A percentile compares a stretch with the other conserved stretches of the same genome.
Conservation (phyloP, 2,888 invertebrate genomes). For the Conomelus anceps region DNA sequence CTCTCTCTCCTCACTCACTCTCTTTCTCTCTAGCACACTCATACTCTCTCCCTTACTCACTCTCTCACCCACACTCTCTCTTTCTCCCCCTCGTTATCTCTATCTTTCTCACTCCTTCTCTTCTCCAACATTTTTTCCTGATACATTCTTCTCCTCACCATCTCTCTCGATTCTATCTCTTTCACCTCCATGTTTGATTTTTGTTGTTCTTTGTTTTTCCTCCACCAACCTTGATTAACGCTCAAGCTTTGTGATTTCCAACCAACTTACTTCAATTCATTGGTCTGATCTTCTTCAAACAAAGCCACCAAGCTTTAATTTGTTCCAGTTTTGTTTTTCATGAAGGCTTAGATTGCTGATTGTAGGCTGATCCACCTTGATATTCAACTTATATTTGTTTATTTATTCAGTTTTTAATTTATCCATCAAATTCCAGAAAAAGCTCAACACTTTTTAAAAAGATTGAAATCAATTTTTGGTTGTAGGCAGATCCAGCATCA, state of each 20-base stretch:
- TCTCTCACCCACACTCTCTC: background rate
- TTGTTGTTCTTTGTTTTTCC: background rate
- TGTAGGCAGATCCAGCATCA: no score
- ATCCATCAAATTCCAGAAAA: no score
- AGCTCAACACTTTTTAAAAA: no score
- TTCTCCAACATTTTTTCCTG: background rate
- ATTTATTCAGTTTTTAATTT: no score
- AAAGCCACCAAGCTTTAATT: no score
- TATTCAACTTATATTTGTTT: no score
- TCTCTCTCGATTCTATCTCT: background rate
- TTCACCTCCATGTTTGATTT: no score
- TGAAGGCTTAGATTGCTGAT: no score
- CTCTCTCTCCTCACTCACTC: background rate
- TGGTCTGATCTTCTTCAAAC: background rate
- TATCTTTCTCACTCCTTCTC: background rate
- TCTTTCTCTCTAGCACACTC: background rate
- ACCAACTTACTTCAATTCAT: background rate
- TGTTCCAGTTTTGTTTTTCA: no score
- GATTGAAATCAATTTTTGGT: no score
- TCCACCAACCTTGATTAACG: background rate
- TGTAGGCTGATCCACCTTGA: no score
- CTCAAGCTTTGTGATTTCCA: background rate
- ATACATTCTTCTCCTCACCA: background rate
- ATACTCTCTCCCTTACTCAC: no score
- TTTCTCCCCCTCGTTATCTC: background rate